Conservation (phyloP, 2,888 invertebrate species). For the Dynastes hyllus region DNA sequence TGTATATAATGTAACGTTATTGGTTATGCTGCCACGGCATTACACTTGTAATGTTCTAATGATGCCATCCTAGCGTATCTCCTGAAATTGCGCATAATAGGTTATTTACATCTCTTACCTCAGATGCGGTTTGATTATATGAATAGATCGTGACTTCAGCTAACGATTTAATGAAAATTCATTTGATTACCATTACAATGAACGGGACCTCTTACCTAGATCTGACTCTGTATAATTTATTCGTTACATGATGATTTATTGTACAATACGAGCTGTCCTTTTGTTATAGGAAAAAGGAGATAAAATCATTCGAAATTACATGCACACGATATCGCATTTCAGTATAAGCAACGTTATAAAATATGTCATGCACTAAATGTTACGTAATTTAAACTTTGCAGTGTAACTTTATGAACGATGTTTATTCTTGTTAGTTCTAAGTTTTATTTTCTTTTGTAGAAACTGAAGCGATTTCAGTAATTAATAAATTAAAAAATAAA, state of each 20-base stretch:
- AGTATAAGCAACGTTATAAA: neutral
- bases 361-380: too few relatives aligned
- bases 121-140: conserved; percentile 54
- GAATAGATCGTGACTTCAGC: conserved; percentile 37
- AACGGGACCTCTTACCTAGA: neutral
- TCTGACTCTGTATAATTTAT: conserved; percentile 8
- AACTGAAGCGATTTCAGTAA: too few relatives aligned
- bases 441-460: too few relatives aligned
- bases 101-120: conserved; percentile 68
- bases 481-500: too few relatives aligned
- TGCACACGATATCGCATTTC: too few relatives aligned
- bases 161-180: conserved; percentile 18
- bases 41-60: conserved; percentile 64
- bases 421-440: too few relatives aligned
- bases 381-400: too few relatives aligned
- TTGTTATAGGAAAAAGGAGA: too few relatives aligned
- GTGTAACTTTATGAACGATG: too few relatives aligned
- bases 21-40: conserved; percentile 56
- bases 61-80: conserved; percentile 68
- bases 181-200: conserved; percentile 37
- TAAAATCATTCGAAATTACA: too few relatives aligned
- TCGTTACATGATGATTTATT: neutral
- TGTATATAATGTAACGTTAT: conserved; percentile 41
- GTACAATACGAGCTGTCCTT: neutral
- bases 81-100: conserved; percentile 65